Conservation (phyloP, 2,888 invertebrate species). For the Rotaria magnacalcarata region DNA sequence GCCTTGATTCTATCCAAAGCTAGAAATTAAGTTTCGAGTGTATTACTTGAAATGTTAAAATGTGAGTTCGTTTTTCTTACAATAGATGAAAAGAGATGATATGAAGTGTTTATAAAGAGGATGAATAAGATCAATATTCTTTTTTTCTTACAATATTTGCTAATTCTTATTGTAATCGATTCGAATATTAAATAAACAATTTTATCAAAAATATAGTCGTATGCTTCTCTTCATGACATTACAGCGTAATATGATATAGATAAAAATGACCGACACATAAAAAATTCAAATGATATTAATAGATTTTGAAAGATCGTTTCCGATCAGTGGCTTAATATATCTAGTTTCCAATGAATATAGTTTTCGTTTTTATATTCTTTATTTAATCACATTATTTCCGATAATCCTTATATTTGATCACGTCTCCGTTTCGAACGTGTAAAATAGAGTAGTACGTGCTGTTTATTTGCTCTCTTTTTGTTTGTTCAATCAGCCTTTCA, state of each 20-base stretch:
- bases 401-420: too few relatives aligned
- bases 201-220: too few relatives aligned
- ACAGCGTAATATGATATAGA: too few relatives aligned
- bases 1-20: not conserved
- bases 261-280: too few relatives aligned
- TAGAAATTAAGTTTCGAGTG: not conserved
- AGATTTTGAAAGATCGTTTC: too few relatives aligned
- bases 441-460: not conserved
- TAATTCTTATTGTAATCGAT: not conserved
- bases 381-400: too few relatives aligned
- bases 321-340: too few relatives aligned
- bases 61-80: not conserved
- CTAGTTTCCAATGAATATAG: too few relatives aligned
- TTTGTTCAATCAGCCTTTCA: not conserved
- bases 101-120: not conserved
- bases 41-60: not conserved
- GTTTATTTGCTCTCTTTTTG: not conserved
- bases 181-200: too few relatives aligned
- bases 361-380: too few relatives aligned
- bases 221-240: too few relatives aligned
- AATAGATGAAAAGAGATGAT: not conserved
- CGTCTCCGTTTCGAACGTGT: not conserved
- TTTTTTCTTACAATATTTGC: not conserved
- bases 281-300: too few relatives aligned
- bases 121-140: conserved; percentile 4